Evolutionary conservation across 2,797 vertebrate species (phyloP).

Genomic region (Crotalus adamanteus): DNA sequence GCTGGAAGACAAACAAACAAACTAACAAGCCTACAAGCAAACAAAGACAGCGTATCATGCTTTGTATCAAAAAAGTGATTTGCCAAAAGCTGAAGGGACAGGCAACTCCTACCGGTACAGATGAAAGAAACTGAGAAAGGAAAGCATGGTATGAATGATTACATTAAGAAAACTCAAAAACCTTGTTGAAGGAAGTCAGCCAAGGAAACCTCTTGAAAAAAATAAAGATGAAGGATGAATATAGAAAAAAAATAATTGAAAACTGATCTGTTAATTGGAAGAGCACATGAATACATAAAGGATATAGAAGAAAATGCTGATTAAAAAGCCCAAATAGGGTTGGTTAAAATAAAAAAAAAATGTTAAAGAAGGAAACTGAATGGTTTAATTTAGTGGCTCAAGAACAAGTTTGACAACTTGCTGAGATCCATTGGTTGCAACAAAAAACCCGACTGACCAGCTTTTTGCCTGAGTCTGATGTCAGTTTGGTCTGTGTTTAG

Average conservation of each 20-base stretch:
- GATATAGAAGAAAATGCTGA: too few relatives aligned
- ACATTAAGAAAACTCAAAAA: not conserved
- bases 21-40: too few relatives aligned
- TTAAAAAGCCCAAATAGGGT: too few relatives aligned
- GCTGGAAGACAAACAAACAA: not conserved
- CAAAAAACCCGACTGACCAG: too few relatives aligned
- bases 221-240: not conserved
- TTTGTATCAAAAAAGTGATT: not conserved
- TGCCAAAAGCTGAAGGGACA: not conserved
- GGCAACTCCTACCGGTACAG: not conserved
- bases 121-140: not conserved
- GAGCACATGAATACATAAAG: too few relatives aligned
- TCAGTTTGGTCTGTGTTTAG: too few relatives aligned
- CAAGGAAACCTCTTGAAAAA: not conserved
- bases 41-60: not conserved
- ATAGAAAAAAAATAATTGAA: not conserved
- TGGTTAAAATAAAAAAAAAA: too few relatives aligned
- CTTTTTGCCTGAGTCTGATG: too few relatives aligned
- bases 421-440: too few relatives aligned
- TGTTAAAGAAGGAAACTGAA: too few relatives aligned
- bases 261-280: not conserved
- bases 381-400: too few relatives aligned
- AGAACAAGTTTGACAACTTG: too few relatives aligned
- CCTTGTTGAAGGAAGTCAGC: not conserved
- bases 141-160: not conserved